Base-by-base conservation (phyloP, 2,797 vertebrate species). In the Sebastes hubbsi region DNA sequence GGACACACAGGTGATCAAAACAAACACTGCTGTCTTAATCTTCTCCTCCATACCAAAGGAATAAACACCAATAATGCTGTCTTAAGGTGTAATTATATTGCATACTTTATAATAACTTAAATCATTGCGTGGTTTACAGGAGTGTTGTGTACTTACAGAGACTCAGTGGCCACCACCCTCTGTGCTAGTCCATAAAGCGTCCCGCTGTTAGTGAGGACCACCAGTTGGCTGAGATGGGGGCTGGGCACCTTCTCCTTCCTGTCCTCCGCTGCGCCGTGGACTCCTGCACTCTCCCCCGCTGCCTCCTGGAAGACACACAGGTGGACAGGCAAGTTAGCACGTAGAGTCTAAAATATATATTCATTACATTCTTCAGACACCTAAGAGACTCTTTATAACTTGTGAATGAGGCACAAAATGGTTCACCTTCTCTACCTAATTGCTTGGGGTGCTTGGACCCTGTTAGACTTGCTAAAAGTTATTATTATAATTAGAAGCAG, bases 111-210 rank as follows among this genome's bases (percentile, higher is more conserved):
- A 7, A 34, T 5, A 0, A 42, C 20, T 54, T 14, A 2, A 29
- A 67, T 34, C 11, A n/a, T 13, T 24, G 20, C 8, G 24, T 24
- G n/a, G 13, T 46, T 49, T 18, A n/a, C 6, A n/a, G 1, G 14
- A 27, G 27, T 27, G 56, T n/a, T 59, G 25, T 38, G 56, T 20
- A 95, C 98, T 96, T 94, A 99, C 99, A 99, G 95, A 72, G 98
- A 99, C 93, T 99, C 99, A 0, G 99, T 99, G 83, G 98, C 99
- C 70, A 99, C 97, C 78, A 99, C 98, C 84, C 99, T 96, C 91
- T 99, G 97, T 6, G 97, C 96, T 76, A 99, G 94, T 7, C 99
- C 99, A 3, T 98, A 99, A 0, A 99, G 95, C 0, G 95, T 96
- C 59, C 94, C 96, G 30, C 96, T 95, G 84, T 97, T 95, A 0